Conservation (phyloP, 2,797 vertebrate genomes). For the Pseudomugil gertrudae region DNA sequence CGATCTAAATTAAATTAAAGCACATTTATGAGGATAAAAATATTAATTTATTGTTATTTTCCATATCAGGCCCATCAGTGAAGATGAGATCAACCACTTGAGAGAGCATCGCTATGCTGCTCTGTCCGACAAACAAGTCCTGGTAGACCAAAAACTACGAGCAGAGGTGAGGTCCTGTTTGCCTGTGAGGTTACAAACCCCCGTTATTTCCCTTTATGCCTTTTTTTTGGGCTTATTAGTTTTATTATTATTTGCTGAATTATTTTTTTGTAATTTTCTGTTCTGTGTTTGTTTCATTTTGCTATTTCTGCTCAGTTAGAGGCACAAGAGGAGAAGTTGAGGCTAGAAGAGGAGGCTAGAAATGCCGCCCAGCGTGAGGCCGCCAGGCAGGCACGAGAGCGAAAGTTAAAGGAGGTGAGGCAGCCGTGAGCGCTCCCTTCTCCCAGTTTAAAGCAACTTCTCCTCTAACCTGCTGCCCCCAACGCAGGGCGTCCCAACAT, state of each 20-base stretch:
- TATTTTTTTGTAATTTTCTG: constrained; percentile 69
- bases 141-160: constrained; percentile 88
- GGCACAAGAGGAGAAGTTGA: constrained; percentile 99
- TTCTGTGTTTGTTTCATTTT: constrained; percentile 82
- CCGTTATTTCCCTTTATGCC: constrained; percentile 33
- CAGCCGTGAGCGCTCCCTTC: constrained; percentile 79
- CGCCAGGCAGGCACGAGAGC: constrained; percentile 94
- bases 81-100: constrained; percentile 92
- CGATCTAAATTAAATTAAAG: not conserved
- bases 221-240: constrained; percentile 65
- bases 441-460: constrained; percentile 49
- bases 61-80: constrained; percentile 88
- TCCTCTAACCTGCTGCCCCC: constrained; percentile 48
- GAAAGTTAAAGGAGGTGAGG: constrained; percentile 97
- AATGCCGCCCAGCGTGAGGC: constrained; percentile 94
- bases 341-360: constrained; percentile 99
- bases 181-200: constrained; percentile 6
- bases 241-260: constrained; percentile 68
- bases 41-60: not conserved
- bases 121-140: constrained; percentile 88
- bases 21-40: not conserved
- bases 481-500: no score
- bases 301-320: constrained; percentile 96
- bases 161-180: constrained; percentile 84
- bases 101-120: constrained; percentile 89